These are phyloP conservation scores for Amyelois transitella DNA, from an alignment of 1,140 invertebrate genomes.

Conservation along the genomic window DNA sequence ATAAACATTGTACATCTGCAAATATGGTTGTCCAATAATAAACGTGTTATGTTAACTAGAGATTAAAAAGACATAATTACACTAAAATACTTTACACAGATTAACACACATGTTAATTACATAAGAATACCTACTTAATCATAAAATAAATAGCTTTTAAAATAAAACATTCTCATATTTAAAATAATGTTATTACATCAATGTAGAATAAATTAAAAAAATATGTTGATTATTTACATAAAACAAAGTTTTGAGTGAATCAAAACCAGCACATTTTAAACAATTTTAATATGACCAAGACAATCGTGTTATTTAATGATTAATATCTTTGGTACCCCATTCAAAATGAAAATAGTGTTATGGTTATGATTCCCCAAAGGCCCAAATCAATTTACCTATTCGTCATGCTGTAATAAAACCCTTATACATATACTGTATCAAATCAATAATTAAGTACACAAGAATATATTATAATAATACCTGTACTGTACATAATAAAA, in stretches of 20 bases:
- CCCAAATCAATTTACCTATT: conserved; percentile 9
- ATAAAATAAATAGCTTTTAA: conserved; percentile 65
- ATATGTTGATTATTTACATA: conserved; percentile 41
- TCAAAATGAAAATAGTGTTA: not conserved
- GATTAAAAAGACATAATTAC: conserved; percentile 55
- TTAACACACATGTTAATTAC: conserved; percentile 56
- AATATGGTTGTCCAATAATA: conserved; percentile 62
- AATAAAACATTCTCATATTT: conserved; percentile 53
- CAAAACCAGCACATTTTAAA: conserved; percentile 9
- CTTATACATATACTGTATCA: not conserved
- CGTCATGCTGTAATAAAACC: not conserved
- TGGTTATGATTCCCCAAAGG: conserved; percentile 13
- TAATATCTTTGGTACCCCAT: not conserved
- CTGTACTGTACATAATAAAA: not conserved
- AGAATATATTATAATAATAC: not conserved
- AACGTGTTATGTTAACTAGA: conserved; percentile 39
- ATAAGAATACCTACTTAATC: conserved; percentile 61
- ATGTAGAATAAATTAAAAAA: conserved; percentile 40
- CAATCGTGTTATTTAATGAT: not conserved
- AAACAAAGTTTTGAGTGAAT: conserved; percentile 13
- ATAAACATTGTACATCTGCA: conserved; percentile 73
- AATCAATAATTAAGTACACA: not conserved
- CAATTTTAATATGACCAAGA: conserved; percentile 4
- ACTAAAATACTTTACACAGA: conserved; percentile 64
- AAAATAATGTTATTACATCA: conserved; percentile 56